A percentile compares a stretch with the other conserved stretches of the same genome.
Evolutionary conservation across 2,113 vertebrate genomes (phyloP).

Genomic region (Turdus rufiventris): DNA sequence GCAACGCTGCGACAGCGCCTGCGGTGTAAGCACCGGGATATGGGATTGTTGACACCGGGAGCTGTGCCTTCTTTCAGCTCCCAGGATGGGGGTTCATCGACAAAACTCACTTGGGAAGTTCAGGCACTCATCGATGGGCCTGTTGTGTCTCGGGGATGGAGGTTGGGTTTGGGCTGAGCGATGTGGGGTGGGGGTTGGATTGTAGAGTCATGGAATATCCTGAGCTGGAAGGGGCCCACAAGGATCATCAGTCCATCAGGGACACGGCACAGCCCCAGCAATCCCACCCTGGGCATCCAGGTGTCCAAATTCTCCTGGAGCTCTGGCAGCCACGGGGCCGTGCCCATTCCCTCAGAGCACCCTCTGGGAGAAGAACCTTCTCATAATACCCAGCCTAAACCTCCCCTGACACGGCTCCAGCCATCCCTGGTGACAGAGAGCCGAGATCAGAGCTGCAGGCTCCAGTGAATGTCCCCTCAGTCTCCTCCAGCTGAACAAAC

Average conservation of each 20-base stretch:
- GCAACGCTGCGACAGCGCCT: background rate
- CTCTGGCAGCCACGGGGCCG: accelerated
- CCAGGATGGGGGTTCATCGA: background rate
- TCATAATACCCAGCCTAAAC: accelerated
- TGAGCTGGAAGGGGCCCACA: background rate
- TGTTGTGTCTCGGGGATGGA: accelerated
- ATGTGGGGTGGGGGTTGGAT: no score
- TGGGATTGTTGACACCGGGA: background rate
- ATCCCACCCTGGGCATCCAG: background rate
- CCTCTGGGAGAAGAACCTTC: background rate
- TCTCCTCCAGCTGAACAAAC: background rate
- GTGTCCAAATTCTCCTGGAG: accelerated
- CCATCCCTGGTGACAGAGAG: background rate
- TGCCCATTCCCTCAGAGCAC: background rate
- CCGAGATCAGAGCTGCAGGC: background rate
- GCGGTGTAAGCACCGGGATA: background rate
- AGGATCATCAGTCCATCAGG: background rate
- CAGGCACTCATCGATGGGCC: accelerated
- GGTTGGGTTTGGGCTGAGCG: background rate
- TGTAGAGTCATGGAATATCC: background rate
- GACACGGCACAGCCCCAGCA: background rate
- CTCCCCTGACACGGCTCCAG: background rate
- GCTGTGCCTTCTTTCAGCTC: background rate
- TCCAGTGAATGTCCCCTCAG: background rate
- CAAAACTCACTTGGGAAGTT: background rate